Percentiles rank a stretch among this genome's conserved stretches.
Evolutionary conservation across 92 coral and sea anemone genomes (phyloP).

Genomic region (Porites rus): DNA sequence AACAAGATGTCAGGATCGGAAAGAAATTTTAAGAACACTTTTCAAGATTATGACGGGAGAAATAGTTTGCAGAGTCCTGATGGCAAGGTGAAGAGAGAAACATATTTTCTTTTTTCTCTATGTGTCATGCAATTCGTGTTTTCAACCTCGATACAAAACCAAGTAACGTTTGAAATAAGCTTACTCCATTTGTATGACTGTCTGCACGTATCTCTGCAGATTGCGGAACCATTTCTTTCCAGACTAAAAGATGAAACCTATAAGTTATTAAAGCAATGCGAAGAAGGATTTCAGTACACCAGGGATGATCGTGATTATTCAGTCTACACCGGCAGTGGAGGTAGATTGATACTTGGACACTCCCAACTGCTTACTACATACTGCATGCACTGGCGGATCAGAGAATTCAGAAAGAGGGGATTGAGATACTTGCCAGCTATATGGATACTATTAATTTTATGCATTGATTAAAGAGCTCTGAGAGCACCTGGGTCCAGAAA

Average conservation of each 20-base stretch:
- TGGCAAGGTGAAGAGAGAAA: slow-evolving; percentile 73
- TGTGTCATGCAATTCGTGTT: no score
- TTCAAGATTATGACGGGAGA: slow-evolving; percentile 76
- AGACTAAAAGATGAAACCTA: slow-evolving; percentile 69
- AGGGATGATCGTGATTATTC: slow-evolving; percentile 78
- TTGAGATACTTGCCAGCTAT: no score
- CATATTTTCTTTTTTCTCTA: no score
- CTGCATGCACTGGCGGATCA: no score
- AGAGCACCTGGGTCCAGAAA: no score
- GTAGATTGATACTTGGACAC: neutral
- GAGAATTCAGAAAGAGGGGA: no score
- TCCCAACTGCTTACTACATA: no score
- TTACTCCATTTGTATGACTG: neutral
- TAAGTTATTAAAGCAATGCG: slow-evolving; percentile 69
- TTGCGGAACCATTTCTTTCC: slow-evolving; percentile 76
- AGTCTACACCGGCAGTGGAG: slow-evolving; percentile 92
- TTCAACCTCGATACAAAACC: no score
- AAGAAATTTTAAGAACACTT: slow-evolving; percentile 88
- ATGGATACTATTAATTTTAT: no score
- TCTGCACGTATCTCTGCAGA: slow-evolving; percentile 31
- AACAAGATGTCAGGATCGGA: slow-evolving; percentile 70
- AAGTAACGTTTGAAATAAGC: no score
- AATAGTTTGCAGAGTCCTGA: slow-evolving; percentile 59
- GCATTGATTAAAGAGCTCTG: no score
- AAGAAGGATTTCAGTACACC: slow-evolving; percentile 76